phyloP scores from a whole-genome alignment of 2,113 vertebrate genomes.

The Osmerus mordax region DNA sequence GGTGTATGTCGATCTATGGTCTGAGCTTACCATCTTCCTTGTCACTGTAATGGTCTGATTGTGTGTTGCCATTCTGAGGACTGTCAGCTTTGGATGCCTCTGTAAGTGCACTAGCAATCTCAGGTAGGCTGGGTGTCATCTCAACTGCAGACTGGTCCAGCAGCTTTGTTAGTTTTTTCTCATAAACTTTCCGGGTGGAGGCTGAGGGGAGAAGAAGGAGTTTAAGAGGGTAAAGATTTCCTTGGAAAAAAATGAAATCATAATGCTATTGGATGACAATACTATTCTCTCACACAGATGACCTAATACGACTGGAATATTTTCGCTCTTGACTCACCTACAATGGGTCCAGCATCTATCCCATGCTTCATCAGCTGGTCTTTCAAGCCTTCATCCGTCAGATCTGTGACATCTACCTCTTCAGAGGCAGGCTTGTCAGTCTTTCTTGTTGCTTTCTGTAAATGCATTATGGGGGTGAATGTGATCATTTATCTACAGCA shows the following conservation, averaged over 20 bases:
- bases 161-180: conserved; percentile 88
- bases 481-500: background rate
- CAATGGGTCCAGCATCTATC: conserved; percentile 84
- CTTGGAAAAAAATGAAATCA: background rate
- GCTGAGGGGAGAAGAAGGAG: conserved; percentile 58
- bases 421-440: conserved; percentile 85
- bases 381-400: conserved; percentile 87
- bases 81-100: conserved; percentile 77
- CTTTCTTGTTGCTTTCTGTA: conserved; percentile 93
- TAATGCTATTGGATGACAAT: too few relatives aligned
- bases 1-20: background rate
- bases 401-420: conserved; percentile 80
- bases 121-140: conserved; percentile 30
- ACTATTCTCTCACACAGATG: too few relatives aligned
- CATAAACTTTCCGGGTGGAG: conserved; percentile 88
- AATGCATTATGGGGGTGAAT: conserved; percentile 15
- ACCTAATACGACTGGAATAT: background rate
- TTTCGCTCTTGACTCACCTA: conserved; percentile 73
- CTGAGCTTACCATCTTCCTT: conserved; percentile 85
- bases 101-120: conserved; percentile 70
- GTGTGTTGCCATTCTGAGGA: conserved; percentile 89
- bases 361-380: conserved; percentile 85
- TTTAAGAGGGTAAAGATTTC: background rate
- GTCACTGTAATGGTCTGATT: conserved; percentile 94
- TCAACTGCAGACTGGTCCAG: conserved; percentile 78